phyloP scores from a whole-genome alignment of 2,888 invertebrate genomes.

The Oligia latruncula region DNA sequence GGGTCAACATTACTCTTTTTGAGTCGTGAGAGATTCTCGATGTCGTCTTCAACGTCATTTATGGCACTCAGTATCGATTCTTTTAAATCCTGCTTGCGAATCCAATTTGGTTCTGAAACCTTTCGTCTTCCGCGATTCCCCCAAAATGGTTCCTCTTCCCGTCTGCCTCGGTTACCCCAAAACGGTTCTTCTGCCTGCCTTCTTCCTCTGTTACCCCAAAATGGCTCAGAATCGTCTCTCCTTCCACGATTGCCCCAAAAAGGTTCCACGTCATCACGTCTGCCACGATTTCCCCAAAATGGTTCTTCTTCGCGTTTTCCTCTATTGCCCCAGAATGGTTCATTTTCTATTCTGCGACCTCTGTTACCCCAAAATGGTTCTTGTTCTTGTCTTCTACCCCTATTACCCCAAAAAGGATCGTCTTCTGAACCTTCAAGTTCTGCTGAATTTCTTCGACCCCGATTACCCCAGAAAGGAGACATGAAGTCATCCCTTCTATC shows the following conservation, averaged over 20 bases:
- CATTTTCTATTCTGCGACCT: conserved; percentile 70
- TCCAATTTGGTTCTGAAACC: conserved; percentile 73
- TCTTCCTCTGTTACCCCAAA: conserved; percentile 81
- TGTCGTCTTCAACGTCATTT: conserved; percentile 75
- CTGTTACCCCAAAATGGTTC: conserved; percentile 81
- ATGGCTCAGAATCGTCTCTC: conserved; percentile 72
- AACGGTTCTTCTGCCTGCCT: conserved; percentile 79
- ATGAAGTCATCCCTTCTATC: conserved; percentile 72
- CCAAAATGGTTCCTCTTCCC: conserved; percentile 84
- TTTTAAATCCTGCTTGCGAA: conserved; percentile 75
- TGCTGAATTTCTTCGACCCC: conserved; percentile 61
- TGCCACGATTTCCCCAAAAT: conserved; percentile 88
- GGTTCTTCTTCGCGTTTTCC: conserved; percentile 82
- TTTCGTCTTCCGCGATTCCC: conserved; percentile 83
- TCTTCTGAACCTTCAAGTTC: conserved; percentile 58
- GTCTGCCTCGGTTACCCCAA: conserved; percentile 86
- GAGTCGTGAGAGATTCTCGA: conserved; percentile 75
- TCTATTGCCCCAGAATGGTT: conserved; percentile 80
- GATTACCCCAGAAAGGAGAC: conserved; percentile 69
- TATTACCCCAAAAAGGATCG: conserved; percentile 80
- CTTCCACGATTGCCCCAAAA: conserved; percentile 79
- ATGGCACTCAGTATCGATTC: conserved; percentile 76
- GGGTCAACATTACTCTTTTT: conserved; percentile 66
- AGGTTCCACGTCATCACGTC: conserved; percentile 74
- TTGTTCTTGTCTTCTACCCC: conserved; percentile 74